phyloP scores from a whole-genome alignment of 2,888 invertebrate genomes.

The Drosophila pegasa region DNA sequence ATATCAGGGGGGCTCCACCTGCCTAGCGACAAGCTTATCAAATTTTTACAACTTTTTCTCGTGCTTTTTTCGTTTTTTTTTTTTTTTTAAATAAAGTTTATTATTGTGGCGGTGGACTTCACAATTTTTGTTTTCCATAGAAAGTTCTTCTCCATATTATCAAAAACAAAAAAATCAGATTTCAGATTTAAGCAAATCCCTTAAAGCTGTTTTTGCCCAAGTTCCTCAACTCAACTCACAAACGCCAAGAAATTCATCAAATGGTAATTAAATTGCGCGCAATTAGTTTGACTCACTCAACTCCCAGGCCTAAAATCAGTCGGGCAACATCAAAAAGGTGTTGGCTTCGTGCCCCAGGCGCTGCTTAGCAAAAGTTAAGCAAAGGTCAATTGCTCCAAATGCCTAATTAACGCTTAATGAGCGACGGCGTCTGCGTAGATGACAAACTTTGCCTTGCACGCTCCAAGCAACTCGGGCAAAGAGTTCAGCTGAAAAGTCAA shows the following conservation, averaged over 20 bases:
- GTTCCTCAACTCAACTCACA: no score
- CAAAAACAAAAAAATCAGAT: not conserved
- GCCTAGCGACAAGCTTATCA: conserved; percentile 73
- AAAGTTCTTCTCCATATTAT: conserved; percentile 24
- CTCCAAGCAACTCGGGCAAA: conserved; percentile 16
- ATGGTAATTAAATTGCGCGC: conserved; percentile 75
- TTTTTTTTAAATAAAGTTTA: conserved; percentile 41
- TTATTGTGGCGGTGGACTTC: conserved; percentile 41
- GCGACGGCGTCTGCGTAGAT: conserved; percentile 27
- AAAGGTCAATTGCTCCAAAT: conserved; percentile 55
- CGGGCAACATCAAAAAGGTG: conserved; percentile 68
- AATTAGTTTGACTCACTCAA: conserved; percentile 68
- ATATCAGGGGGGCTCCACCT: conserved; percentile 49
- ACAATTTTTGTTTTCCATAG: conserved; percentile 32
- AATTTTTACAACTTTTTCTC: conserved; percentile 46
- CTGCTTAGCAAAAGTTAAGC: conserved; percentile 43
- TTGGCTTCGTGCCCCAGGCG: conserved; percentile 51
- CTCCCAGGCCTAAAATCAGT: not conserved
- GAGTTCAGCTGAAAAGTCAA: conserved; percentile 42
- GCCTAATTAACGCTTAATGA: conserved; percentile 70
- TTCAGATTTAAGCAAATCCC: not conserved
- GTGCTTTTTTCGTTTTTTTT: not conserved
- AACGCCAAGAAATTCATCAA: conserved; percentile 63
- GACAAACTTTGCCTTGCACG: conserved; percentile 14
- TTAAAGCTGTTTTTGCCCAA: conserved; percentile 22